Base-by-base conservation (phyloP, 1,140 invertebrate genomes). In the Drosophila nigromelanica region DNA sequence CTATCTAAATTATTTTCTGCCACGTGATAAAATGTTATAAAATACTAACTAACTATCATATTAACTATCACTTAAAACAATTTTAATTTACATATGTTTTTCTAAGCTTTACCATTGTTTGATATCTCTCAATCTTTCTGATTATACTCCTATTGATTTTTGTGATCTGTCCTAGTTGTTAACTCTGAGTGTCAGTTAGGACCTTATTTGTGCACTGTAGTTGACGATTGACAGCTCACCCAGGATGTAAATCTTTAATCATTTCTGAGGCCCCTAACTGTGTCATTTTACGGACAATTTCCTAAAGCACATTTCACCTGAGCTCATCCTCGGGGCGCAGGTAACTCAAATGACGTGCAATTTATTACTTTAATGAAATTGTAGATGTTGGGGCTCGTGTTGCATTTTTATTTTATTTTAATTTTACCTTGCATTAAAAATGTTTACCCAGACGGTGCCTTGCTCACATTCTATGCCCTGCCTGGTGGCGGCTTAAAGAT, bases 351-450 rank as follows among this genome's bases (percentile, higher is more conserved):
- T 82, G 63, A 63, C 82, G n/a, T 64, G 64, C 64, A 82, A 86
- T 86, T 86, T 86, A 86, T 86, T 78, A 81, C 75, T 87, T 86
- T 86, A 86, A 86, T 87, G 78, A 87, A 86, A 87, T 78, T 73
- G 78, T 52, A 78, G 73, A 48, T 63, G 42, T 61, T 69, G 72
- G 50, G 59, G 54, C 42, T 70, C 55, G 42, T 58, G 67, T 39
- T 69, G 80, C 72, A 83, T 54, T 82, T 79, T 72, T 69, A 79
- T 82, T 79, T 72, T 69, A 79, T 67, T 72, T 42, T 69, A 63
- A 76, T 78, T 87, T 73, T 43, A 51, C 45, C 58, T 61, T 55
- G 61, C 55, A 70, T 64, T 70, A 67, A 68, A 67, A 50, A 21
- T 60, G 58, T 48, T 69, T 62, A 50, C 47, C 59, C 77, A 63